Base-by-base conservation (phyloP, 2,888 invertebrate genomes). In the Hylaea fasciaria region DNA sequence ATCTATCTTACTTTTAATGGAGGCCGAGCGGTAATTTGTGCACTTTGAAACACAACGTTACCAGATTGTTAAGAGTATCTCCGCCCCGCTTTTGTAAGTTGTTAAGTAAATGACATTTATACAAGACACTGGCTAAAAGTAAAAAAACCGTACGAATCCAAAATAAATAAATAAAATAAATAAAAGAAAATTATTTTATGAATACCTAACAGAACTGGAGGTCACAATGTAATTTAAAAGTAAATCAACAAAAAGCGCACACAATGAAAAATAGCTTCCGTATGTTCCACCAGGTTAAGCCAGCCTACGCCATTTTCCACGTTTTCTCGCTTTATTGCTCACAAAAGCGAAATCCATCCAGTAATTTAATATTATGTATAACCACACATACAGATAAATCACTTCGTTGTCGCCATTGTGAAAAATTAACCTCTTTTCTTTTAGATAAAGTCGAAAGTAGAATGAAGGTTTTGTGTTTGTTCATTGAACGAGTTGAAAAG, bases 291-390 rank as follows among this genome's bases (percentile, higher is more conserved):
- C 41, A 29, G 41, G 16, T 47, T 35, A 22, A 22, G 35, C 16
- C 37, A 17, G 49, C 50, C 40, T 35, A 22, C 29, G 29, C 43
- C 40, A 45, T 55, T 43, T 60, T 37, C 29, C 58, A 45, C 46
- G 41, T 51, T 55, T 43, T 54, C 28, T 40, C 51, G 47, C 41
- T 56, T 32, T 10, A 32, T 32, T 56, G 56, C 51, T 46, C 55
- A 51, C 41, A 41, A 46, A 61, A 40, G 40, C 44, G 22, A 52
- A 60, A 62, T 66, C 57, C 66, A 55, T 63, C 43, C 49, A 46
- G 61, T 61, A 61, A 66, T 68, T 60, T 66, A 57, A 58, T 64
- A 61, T 57, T 37, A 55, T 66, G 51, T 62, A 62, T 64, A 56
- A 57, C 57, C 52, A 46, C 17, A 47, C 55, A 57, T 37, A 65